Conservation (phyloP, 1,140 invertebrate species). For the Rhysida immarginata region DNA sequence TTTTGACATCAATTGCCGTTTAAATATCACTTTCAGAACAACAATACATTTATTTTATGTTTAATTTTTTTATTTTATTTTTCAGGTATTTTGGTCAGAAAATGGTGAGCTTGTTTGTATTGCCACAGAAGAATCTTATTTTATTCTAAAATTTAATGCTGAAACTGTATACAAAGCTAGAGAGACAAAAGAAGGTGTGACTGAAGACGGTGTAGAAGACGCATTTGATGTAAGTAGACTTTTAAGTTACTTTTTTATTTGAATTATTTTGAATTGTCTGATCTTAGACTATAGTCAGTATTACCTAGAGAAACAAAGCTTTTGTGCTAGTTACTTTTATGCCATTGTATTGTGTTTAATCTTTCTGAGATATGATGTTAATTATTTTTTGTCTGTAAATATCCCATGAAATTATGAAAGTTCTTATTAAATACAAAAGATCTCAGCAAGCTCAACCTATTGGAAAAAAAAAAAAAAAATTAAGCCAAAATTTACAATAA, state of each 20-base stretch:
- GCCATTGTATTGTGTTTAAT: too few species aligned
- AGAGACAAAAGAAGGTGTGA: constrained; percentile 54
- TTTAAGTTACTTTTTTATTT: background rate
- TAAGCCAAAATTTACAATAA: too few species aligned
- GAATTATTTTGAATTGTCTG: too few species aligned
- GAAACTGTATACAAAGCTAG: constrained; percentile 54
- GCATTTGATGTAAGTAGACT: constrained; percentile 69
- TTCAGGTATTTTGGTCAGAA: constrained; percentile 86
- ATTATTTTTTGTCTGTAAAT: too few species aligned
- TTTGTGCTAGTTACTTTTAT: too few species aligned
- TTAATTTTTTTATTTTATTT: constrained; percentile 3
- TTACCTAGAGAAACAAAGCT: too few species aligned
- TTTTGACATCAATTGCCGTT: background rate
- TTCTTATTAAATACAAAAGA: too few species aligned
- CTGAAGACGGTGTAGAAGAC: constrained; percentile 91
- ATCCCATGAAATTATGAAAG: too few species aligned
- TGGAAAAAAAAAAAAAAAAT: too few species aligned
- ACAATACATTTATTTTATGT: constrained; percentile 7
- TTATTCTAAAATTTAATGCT: constrained; percentile 77
- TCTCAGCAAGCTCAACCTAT: too few species aligned
- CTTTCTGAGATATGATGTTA: too few species aligned
- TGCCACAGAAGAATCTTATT: constrained; percentile 91
- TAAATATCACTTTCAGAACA: background rate
- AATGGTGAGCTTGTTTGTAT: constrained; percentile 86
- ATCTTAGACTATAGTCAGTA: too few species aligned